Conservation (phyloP, 2,888 invertebrate species). For the Pristionchus japonicus region DNA sequence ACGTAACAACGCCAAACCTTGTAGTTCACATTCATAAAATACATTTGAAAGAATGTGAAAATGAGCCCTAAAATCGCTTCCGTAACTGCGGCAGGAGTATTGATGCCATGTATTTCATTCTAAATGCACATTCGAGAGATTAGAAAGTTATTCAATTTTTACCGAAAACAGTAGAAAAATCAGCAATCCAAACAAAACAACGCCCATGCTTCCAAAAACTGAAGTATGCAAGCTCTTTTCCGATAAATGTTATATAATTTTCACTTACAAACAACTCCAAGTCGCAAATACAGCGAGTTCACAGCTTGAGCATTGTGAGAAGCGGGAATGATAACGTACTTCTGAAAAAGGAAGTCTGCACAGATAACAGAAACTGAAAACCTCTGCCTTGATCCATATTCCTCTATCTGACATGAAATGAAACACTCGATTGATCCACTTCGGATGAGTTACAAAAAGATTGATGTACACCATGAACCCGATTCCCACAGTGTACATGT, state of each 20-base stretch:
- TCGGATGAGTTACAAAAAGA: not conserved
- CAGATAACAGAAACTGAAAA: not conserved
- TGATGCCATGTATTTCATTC: not conserved
- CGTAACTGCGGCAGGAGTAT: not conserved
- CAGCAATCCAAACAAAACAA: not conserved
- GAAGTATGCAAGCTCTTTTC: not conserved
- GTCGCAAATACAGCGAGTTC: constrained; percentile 7
- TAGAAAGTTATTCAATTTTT: not conserved
- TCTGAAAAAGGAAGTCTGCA: not conserved
- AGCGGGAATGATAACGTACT: not conserved
- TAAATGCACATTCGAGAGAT: too few relatives aligned
- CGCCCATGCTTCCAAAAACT: constrained; percentile 1
- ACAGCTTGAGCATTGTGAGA: not conserved
- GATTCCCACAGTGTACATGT: constrained; percentile 27
- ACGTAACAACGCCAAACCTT: not conserved
- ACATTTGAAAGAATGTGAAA: not conserved
- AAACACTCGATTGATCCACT: not conserved
- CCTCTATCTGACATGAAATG: not conserved
- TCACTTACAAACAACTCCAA: not conserved
- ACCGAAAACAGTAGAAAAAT: not conserved
- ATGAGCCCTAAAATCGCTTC: not conserved
- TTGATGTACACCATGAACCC: not conserved
- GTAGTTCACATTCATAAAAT: not conserved
- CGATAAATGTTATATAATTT: not conserved
- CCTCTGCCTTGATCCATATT: not conserved